Base-by-base conservation (phyloP, 1,140 invertebrate species). In the Brachionus calyciflorus region DNA sequence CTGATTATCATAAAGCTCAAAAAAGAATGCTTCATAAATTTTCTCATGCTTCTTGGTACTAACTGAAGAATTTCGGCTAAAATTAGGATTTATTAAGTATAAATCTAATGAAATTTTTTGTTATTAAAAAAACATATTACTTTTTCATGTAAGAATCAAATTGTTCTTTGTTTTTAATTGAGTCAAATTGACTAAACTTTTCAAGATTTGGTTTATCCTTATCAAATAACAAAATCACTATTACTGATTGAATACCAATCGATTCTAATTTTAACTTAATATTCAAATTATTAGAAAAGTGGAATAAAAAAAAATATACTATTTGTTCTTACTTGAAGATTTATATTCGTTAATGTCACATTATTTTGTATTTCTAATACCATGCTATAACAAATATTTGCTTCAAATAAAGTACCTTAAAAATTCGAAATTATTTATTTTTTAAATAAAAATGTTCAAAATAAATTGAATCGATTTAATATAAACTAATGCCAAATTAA, bases 1-100 rank as follows among this genome's bases (percentile, higher is more conserved):
- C 60, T 65, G 60, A n/a, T 65, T 65, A 21, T 65, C 60, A 44
- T 65, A 65, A 65, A 65, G 40, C 19, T 65, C 37, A 65, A 65
- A 65, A 24, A 44, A 65, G 26, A 41, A 65, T 65, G 40, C 60
- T 21, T 65, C 60, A 65, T 37, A 63, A 28, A 55, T n/a, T 0
- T n/a, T n/a, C n/a, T n/a, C 7, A 10, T 55, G 53, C 28, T 55
- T 55, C 10, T 55, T 28, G 28, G 33, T 24, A 28, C 12, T n/a
- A 28, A 37, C 19, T 14, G n/a, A 33, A 37, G 55, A 17, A 33
- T 19, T 60, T 33, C 9, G 10, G 12, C 19, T 37, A n/a, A 33
- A 33, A 60, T 33, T 33, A 60, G 3, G 12, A 33, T n/a, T 33
- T 37, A 33, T 17, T 19, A 40, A 17, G 17, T n/a, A 9, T 60